Evolutionary conservation across 2,113 vertebrate species (phyloP).

Genomic region (Leptobrachium leishanense): DNA sequence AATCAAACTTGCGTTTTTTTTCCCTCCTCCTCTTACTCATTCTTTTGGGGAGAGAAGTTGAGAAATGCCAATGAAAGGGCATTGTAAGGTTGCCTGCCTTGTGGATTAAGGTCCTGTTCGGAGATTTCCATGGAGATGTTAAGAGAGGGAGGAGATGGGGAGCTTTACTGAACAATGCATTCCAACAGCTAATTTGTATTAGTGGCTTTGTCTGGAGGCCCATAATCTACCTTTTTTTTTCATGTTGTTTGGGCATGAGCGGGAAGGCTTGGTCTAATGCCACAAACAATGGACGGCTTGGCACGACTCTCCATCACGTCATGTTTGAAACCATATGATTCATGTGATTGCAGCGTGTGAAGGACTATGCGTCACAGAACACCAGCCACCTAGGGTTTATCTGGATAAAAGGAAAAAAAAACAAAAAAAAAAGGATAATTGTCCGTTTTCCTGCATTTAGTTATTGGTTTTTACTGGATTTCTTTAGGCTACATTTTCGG

Average conservation of each 20-base stretch:
- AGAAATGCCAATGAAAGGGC: slow-evolving; percentile 38
- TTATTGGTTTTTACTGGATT: no score
- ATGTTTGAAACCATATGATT: background rate
- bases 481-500: no score
- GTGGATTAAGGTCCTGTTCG: slow-evolving; percentile 33
- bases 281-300: slow-evolving; percentile 6
- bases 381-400: no score
- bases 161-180: slow-evolving; percentile 44
- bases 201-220: background rate
- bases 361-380: no score
- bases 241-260: slow-evolving; percentile 17
- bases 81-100: slow-evolving; percentile 35
- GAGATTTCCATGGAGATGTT: slow-evolving; percentile 41
- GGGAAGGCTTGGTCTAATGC: background rate
- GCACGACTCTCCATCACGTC: background rate
- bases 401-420: no score
- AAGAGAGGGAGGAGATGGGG: slow-evolving; percentile 28
- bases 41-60: slow-evolving; percentile 16
- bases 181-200: slow-evolving; percentile 37
- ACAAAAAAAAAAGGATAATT: no score
- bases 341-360: background rate
- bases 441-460: no score
- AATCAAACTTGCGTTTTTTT: background rate
- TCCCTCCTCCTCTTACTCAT: slow-evolving; percentile 14
- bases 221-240: slow-evolving; percentile 31